Base-by-base conservation (phyloP, 92 coral and sea anemone genomes). In the Chrysogorgia sp. region DNA sequence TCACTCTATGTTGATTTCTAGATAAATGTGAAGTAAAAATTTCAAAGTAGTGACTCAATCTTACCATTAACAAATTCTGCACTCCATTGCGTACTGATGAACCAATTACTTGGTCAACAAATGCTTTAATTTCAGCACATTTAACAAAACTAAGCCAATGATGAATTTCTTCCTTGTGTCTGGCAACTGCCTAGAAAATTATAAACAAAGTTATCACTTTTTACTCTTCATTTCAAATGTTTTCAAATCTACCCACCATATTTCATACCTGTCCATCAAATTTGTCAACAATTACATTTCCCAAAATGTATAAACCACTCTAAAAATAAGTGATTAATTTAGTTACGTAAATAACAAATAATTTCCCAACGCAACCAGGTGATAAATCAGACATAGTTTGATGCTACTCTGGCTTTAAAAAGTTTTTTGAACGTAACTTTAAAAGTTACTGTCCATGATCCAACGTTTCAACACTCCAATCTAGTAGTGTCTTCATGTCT, bases 301-400 rank as follows among this genome's bases (percentile, higher is more conserved):
- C 98, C 12, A 94, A 89, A 30, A 94, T 87, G 70, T 89, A 94
- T 67, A 94, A 83, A 45, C 98, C 98, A 72, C 97, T 90, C 98
- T 94, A 47, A 24, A 12, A 77, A 76, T 32, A 80, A 19, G n/a
- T n/a, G n/a, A n/a, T n/a, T n/a, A n/a, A n/a, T n/a, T n/a, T n/a
- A n/a, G n/a, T n/a, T n/a, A n/a, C n/a, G n/a, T n/a, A n/a, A n/a
- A n/a, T n/a, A n/a, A n/a, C n/a, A n/a, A n/a, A n/a, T n/a, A n/a
- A n/a, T n/a, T n/a, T n/a, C n/a, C n/a, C n/a, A n/a, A n/a, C n/a
- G n/a, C n/a, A n/a, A n/a, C n/a, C n/a, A n/a, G n/a, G n/a, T n/a
- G n/a, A n/a, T n/a, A n/a, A n/a, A n/a, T n/a, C n/a, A n/a, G n/a
- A n/a, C n/a, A n/a, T n/a, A n/a, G n/a, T n/a, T n/a, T n/a, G n/a